Percentiles rank a stretch among this genome's conserved stretches.
Evolutionary conservation across 1,140 invertebrate genomes (phyloP).

Genomic region (Nephila pilipes): DNA sequence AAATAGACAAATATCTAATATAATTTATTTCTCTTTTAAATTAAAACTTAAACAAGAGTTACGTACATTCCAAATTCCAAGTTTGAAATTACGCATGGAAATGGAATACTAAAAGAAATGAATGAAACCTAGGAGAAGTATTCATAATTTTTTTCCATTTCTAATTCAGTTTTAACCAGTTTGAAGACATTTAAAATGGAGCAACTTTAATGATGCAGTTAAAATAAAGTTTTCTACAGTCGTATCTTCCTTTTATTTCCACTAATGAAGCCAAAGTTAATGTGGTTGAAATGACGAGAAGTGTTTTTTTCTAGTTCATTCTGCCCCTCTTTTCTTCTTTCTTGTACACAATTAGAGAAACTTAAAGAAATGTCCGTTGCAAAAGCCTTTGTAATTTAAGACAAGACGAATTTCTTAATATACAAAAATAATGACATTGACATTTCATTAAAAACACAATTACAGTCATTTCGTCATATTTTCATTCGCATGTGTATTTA

Average conservation of each 20-base stretch:
- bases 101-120: too few relatives aligned
- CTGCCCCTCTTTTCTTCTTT: background rate
- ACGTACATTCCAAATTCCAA: too few relatives aligned
- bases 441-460: too few relatives aligned
- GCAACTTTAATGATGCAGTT: background rate
- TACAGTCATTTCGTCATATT: too few relatives aligned
- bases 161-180: background rate
- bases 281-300: background rate
- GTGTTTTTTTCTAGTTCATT: background rate
- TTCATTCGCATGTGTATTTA: too few relatives aligned
- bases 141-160: background rate
- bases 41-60: too few relatives aligned
- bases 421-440: too few relatives aligned
- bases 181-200: background rate
- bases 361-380: background rate
- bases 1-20: too few relatives aligned
- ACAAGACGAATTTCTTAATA: background rate
- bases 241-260: background rate
- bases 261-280: slow-evolving; percentile 7
- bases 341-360: background rate
- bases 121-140: too few relatives aligned
- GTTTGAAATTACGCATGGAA: too few relatives aligned
- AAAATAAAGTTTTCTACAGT: background rate
- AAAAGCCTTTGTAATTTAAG: background rate
- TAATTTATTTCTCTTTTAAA: too few relatives aligned